Percentiles rank a stretch among this genome's conserved stretches.
Evolutionary conservation across 2,888 invertebrate genomes (phyloP).

Genomic region (Tetragnatha montana): DNA sequence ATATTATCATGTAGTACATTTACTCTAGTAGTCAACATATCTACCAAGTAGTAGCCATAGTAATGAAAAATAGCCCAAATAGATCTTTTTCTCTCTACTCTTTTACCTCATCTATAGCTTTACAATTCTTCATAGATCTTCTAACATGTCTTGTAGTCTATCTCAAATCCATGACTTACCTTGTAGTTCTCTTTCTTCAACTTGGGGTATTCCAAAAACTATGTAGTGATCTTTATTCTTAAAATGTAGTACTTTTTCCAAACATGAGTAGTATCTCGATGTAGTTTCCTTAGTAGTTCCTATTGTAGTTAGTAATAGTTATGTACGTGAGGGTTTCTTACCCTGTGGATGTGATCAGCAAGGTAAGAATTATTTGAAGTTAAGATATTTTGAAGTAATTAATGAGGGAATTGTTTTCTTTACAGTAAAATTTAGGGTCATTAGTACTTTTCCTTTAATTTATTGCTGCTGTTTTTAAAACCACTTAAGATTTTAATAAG

Average conservation of each 20-base stretch:
- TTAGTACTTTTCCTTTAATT: not conserved
- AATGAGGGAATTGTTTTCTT: not conserved
- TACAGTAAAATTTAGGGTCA: not conserved
- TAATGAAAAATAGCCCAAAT: slow-evolving; percentile 9
- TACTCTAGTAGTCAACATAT: slow-evolving; percentile 10
- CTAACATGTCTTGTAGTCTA: not conserved
- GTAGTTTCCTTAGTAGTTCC: slow-evolving; percentile 54
- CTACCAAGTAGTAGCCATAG: slow-evolving; percentile 59
- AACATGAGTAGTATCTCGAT: not conserved
- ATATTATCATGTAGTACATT: slow-evolving; percentile 38
- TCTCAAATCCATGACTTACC: slow-evolving; percentile 8
- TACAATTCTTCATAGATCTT: not conserved
- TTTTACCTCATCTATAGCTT: slow-evolving; percentile 22
- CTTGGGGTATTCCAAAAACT: slow-evolving; percentile 18
- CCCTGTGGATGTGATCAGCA: slow-evolving; percentile 34
- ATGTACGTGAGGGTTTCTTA: slow-evolving; percentile 16
- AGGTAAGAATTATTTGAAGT: slow-evolving; percentile 55
- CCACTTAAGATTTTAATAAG: no score
- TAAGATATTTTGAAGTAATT: not conserved
- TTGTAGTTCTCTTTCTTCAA: slow-evolving; percentile 13
- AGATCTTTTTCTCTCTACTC: slow-evolving; percentile 18
- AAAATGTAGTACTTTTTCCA: slow-evolving; percentile 15
- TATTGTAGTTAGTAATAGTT: slow-evolving; percentile 64
- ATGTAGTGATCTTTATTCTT: slow-evolving; percentile 24
- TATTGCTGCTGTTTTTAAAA: not conserved